These are phyloP conservation scores for Zaprionus davidi DNA, from an alignment of 1,140 invertebrate genomes.

Conservation along the genomic window DNA sequence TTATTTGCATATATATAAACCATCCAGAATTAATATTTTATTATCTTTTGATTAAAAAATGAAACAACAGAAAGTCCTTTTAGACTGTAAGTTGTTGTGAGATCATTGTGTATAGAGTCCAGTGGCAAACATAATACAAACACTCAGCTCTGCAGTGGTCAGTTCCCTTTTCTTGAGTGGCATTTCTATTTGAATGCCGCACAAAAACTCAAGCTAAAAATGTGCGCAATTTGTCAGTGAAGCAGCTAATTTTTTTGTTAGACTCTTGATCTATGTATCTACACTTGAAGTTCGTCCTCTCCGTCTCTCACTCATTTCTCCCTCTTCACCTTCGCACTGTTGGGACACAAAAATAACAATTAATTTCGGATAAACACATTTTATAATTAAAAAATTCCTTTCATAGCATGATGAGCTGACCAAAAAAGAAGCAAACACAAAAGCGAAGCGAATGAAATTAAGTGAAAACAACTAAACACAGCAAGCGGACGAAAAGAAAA, in stretches of 20 bases:
- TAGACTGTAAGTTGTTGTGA: background rate
- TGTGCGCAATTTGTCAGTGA: conserved; percentile 29
- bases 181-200: background rate
- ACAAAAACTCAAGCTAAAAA: conserved; percentile 24
- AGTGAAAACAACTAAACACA: conserved; percentile 53
- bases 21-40: background rate
- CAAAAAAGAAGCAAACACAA: conserved; percentile 26
- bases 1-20: background rate
- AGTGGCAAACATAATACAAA: background rate
- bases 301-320: background rate
- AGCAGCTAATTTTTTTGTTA: conserved; percentile 19
- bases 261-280: conserved; percentile 22
- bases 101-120: background rate
- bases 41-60: background rate
- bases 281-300: conserved; percentile 1
- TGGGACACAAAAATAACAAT: conserved; percentile 62
- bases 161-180: conserved; percentile 2
- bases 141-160: background rate
- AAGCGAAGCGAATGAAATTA: conserved; percentile 59
- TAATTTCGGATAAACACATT: conserved; percentile 82
- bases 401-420: conserved; percentile 54
- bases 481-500: conserved; percentile 22
- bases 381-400: conserved; percentile 82
- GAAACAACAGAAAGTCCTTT: background rate
- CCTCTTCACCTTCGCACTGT: background rate